Base-by-base conservation (phyloP, 2,888 invertebrate genomes). In the Teinopalpus imperialis region DNA sequence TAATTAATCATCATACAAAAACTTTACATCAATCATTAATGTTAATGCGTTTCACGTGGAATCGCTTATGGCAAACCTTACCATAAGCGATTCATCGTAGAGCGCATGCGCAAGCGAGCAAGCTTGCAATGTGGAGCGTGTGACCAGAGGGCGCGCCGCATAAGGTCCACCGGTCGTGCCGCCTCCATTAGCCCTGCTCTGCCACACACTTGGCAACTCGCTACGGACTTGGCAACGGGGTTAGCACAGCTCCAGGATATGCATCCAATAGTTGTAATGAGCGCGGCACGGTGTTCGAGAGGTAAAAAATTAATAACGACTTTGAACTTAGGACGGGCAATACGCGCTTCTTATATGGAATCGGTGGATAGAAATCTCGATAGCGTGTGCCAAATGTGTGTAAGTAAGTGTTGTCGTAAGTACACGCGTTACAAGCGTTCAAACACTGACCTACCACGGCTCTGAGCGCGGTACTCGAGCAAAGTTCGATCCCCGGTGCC, bases 81-180 rank as follows among this genome's bases (percentile, higher is more conserved):
- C 34, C 30, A 24, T 40, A 41, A 46, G 20, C 40, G 40, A 9
- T 7, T 21, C 21, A 3, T 12, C 7, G 36, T 31, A 40, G 10
- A 9, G n/a, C 32, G 49, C 26, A 14, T 2, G 23, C 23, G 24
- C n/a, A 5, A 29, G 10, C 21, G 27, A 20, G 57, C 58, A 52
- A 49, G 59, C 59, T 18, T 31, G 42, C 59, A 57, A 77, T 69
- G 61, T 74, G 61, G 79, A 74, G 68, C 79, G 78, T 78, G 80
- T 62, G 80, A 79, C 63, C 67, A 44, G 52, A n/a, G 37, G 43
- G 44, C 46, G 31, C 43, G 56, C 53, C 57, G 49, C 52, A 32
- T 68, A 70, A 69, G 70, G 71, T 68, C 64, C 55, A 43, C 52
- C 43, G 56, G 16, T 34, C 40, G 34, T 40, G 36, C 24, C 12